Conservation (phyloP, 2,797 vertebrate genomes). For the Tragopan temminckii region DNA sequence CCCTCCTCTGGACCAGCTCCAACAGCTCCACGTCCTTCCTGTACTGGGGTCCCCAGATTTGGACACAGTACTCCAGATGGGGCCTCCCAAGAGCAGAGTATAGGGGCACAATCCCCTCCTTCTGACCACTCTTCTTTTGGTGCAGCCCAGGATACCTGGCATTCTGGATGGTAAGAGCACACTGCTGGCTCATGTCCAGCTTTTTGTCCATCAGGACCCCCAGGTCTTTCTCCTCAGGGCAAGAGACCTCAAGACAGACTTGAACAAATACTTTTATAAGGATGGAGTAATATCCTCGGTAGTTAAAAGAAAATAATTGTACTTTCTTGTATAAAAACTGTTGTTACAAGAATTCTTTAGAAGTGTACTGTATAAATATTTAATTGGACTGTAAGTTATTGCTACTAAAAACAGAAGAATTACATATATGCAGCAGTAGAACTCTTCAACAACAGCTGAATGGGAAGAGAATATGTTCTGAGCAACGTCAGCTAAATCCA, state of each 20-base stretch:
- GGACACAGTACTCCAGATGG: too few relatives aligned
- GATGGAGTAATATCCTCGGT: neutral
- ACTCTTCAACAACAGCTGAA: constrained; percentile 30
- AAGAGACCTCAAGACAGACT: neutral
- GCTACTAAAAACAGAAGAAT: neutral
- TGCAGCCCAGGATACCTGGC: too few relatives aligned
- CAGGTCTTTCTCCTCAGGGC: too few relatives aligned
- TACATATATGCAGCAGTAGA: neutral
- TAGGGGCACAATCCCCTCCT: too few relatives aligned
- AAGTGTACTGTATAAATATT: neutral
- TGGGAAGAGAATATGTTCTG: neutral
- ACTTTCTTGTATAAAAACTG: neutral
- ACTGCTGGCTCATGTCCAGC: too few relatives aligned
- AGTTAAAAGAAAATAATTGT: neutral
- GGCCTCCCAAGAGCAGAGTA: too few relatives aligned
- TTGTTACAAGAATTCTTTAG: neutral
- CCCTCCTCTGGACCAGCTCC: too few relatives aligned
- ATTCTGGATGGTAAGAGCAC: too few relatives aligned
- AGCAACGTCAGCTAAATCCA: neutral
- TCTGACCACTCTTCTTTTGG: too few relatives aligned
- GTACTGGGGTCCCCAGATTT: too few relatives aligned
- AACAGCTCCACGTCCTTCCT: too few relatives aligned
- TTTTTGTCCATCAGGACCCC: too few relatives aligned
- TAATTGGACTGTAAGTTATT: neutral
- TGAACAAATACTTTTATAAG: neutral